A percentile compares a stretch with the other conserved stretches of the same genome.
These are phyloP conservation scores for Diadema setosum DNA, from an alignment of 35 echinoderm and acorn worm species.

Conservation along the genomic window DNA sequence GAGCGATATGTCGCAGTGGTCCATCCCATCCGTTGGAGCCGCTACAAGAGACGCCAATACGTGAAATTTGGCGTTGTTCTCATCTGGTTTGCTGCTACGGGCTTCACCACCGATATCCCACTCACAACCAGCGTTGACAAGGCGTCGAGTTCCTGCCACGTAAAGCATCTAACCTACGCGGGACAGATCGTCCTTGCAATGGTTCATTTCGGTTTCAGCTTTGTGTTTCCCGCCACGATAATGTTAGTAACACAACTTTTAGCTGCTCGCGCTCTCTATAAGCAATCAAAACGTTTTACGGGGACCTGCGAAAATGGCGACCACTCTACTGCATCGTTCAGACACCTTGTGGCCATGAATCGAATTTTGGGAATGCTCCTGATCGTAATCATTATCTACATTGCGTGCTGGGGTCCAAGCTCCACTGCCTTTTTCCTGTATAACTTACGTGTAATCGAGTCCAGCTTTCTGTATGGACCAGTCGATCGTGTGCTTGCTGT, in stretches of 20 bases:
- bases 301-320: too few species aligned
- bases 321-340: too few species aligned
- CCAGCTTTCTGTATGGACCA: too few species aligned
- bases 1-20: slow-evolving; percentile 62
- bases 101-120: background rate
- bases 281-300: background rate
- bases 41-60: background rate
- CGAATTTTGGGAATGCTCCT: too few species aligned
- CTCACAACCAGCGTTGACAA: background rate
- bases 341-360: too few species aligned
- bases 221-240: background rate
- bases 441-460: too few species aligned
- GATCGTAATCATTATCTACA: too few species aligned
- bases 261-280: background rate
- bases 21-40: slow-evolving; percentile 7
- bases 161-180: background rate
- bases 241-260: background rate
- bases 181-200: background rate
- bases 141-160: background rate
- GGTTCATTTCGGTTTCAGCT: background rate
- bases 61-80: background rate
- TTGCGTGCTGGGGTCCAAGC: too few species aligned
- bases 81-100: background rate
- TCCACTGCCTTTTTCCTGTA: too few species aligned
- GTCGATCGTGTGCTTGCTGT: too few species aligned